Evolutionary conservation across 1,140 invertebrate genomes (phyloP).

Genomic region (Brachionus plicatilis): DNA sequence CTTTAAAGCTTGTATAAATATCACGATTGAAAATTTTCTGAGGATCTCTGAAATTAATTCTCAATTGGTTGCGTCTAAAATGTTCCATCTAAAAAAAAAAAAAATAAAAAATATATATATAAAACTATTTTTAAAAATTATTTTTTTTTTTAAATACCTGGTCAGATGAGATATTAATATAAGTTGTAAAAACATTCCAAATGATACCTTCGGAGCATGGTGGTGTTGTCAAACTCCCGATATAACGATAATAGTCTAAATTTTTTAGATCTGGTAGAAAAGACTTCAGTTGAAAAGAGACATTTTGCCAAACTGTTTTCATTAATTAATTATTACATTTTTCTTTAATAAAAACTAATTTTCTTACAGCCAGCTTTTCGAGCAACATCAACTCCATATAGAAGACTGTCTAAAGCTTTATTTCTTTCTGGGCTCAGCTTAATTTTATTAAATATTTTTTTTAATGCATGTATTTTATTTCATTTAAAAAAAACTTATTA

Average conservation of each 20-base stretch:
- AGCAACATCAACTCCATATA: not conserved
- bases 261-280: not conserved
- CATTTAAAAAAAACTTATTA: not conserved
- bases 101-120: not conserved
- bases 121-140: too few species aligned
- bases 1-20: constrained; percentile 4
- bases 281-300: not conserved
- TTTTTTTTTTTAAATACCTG: not conserved
- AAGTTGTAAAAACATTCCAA: constrained; percentile 76
- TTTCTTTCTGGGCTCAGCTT: not conserved
- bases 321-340: not conserved
- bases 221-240: constrained; percentile 80
- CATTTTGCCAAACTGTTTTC: not conserved
- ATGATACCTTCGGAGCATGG: constrained; percentile 78
- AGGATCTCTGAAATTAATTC: constrained; percentile 32
- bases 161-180: constrained; percentile 44
- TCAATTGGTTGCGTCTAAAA: not conserved
- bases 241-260: constrained; percentile 64
- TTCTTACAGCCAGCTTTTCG: not conserved
- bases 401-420: not conserved
- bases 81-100: not conserved
- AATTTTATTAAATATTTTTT: not conserved
- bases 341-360: not conserved
- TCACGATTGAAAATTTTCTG: constrained; percentile 21
- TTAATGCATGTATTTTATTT: not conserved